Evolutionary conservation across 2,888 invertebrate species (phyloP).

Genomic region (Torymus tubicola): DNA sequence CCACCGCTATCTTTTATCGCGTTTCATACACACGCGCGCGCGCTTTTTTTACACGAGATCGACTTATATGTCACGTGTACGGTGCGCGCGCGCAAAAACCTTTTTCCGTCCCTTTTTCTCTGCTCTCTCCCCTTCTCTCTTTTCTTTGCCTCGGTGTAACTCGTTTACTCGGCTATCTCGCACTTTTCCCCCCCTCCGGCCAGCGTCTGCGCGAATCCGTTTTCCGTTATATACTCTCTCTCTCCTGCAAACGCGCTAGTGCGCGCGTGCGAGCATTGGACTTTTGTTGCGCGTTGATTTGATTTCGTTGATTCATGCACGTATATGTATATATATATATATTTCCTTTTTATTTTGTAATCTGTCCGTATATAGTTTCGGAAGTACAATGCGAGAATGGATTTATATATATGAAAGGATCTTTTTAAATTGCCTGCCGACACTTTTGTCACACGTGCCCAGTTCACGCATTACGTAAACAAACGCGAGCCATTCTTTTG

Average conservation of each 20-base stretch:
- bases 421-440: slow-evolving; percentile 3
- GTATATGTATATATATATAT: too few species aligned
- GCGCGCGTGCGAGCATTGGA: neutral
- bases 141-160: slow-evolving; percentile 26
- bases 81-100: slow-evolving; percentile 3
- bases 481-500: too few species aligned
- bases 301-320: slow-evolving; percentile 26
- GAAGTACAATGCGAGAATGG: neutral
- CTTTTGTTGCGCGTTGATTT: slow-evolving; percentile 33
- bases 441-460: too few species aligned
- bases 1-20: slow-evolving; percentile 27
- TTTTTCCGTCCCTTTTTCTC: neutral
- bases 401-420: neutral
- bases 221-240: slow-evolving; percentile 11
- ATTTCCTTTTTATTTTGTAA: neutral
- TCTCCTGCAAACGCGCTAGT: too few species aligned
- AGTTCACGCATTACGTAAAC: too few species aligned
- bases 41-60: neutral
- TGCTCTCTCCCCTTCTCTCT: neutral
- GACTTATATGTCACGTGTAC: slow-evolving; percentile 21
- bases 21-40: neutral
- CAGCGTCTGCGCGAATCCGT: slow-evolving; percentile 15
- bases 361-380: neutral
- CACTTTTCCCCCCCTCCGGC: neutral
- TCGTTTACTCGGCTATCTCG: slow-evolving; percentile 18